These are phyloP conservation scores for Drosophila melanogaster DNA, from an alignment of 1,140 invertebrate genomes.

Conservation along the genomic window Release_6_plus_ISO1_MT NT_033779.5:5352501-5353000, in stretches of 20 bases:
- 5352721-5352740: too few relatives aligned
- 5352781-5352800: neutral
- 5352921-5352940: slow-evolving; percentile 21
- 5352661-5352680: too few relatives aligned
- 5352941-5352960: slow-evolving; percentile 54
- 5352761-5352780: neutral
- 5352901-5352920: slow-evolving; percentile 53
- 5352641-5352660: too few relatives aligned
- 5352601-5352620: neutral
- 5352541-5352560: neutral
- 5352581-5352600: too few relatives aligned
- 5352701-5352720: neutral
- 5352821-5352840: slow-evolving; percentile 17
- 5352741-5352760: neutral
- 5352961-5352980: slow-evolving; percentile 76
- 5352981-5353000: slow-evolving; percentile 57
- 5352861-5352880: slow-evolving; percentile 12
- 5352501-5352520: slow-evolving; percentile 76
- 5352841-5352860: slow-evolving; percentile 13
- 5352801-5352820: too few relatives aligned
- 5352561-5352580: neutral
- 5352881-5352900: slow-evolving; percentile 56
- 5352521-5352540: slow-evolving; percentile 40
- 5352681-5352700: neutral
- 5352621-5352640: too few relatives aligned